These are phyloP conservation scores for Aphrocallistes beatrix DNA, from an alignment of 37 sponge, comb jelly and placozoan genomes.

Conservation along the genomic window DNA sequence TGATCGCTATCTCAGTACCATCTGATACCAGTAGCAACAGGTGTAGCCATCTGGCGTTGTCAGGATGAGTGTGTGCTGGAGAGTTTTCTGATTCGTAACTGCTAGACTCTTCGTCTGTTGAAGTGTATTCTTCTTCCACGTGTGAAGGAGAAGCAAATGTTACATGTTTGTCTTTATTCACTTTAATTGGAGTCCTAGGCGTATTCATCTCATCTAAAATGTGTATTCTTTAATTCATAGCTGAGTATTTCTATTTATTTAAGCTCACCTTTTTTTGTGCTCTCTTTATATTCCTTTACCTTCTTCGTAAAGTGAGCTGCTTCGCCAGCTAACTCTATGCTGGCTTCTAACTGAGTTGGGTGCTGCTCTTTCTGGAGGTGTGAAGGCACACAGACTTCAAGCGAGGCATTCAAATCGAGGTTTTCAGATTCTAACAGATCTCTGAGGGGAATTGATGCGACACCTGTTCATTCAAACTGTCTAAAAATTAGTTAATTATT, in stretches of 20 bases:
- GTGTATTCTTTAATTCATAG: too few relatives aligned
- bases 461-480: too few relatives aligned
- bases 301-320: too few relatives aligned
- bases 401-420: neutral
- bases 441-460: neutral
- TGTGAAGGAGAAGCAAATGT: neutral
- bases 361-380: conserved; percentile 9
- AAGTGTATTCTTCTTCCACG: neutral
- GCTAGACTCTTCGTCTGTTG: neutral
- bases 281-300: too few relatives aligned
- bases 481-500: neutral
- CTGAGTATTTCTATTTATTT: too few relatives aligned
- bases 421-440: neutral
- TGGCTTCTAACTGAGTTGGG: neutral
- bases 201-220: too few relatives aligned
- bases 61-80: neutral
- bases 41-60: too few relatives aligned
- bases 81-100: neutral
- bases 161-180: neutral
- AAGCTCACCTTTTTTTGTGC: too few relatives aligned
- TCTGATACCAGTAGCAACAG: neutral
- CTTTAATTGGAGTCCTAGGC: too few relatives aligned
- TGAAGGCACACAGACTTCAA: neutral
- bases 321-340: neutral
- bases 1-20: neutral